Base-by-base conservation (phyloP, 1,140 invertebrate species). In the Leptoteleia sp. region DNA sequence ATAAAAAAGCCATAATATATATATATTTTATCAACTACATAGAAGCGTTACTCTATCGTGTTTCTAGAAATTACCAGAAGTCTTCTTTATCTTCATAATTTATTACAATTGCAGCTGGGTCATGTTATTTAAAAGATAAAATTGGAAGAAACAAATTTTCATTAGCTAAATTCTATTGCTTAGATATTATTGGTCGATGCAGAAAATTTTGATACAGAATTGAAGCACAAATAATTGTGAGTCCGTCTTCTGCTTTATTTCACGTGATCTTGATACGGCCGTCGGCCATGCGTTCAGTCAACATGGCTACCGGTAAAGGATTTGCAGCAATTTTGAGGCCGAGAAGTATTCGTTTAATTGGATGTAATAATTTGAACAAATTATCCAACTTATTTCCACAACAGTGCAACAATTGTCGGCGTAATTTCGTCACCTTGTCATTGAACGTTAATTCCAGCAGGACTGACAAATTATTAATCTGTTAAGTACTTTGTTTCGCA, bases 261-360 rank as follows among this genome's bases (percentile, higher is more conserved):
- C 77, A 79, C 78, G 72, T 80, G 72, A 77, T 59, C 9, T 25
- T 52, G n/a, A 13, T 38, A 59, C 48, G 67, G 33, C 81, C 83
- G 88, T 89, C 48, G 67, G 33, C 81, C 83, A 88, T 89, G 87
- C 82, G 83, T 83, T 85, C 67, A 55, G 73, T 42, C 75, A 90
- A 88, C 81, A 90, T 90, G 89, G 88, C 89, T 71, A 84, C 87
- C 86, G 85, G 87, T 79, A 90, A 88, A 67, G 80, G 86, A 15
- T 59, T 89, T 42, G 83, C 82, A 48, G 81, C 78, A 27, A 85
- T 89, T 82, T 82, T 89, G 17, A 62, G 82, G 57, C 81, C 84
- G 35, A 83, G 77, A 48, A 83, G 68, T 81, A 83, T 90, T 55
- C 78, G 82, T 45, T 73, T 89, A 40, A 82, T 89, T 22, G 72